These are phyloP conservation scores for Drosophila subquinaria DNA, from an alignment of 2,888 invertebrate genomes.

Conservation along the genomic window DNA sequence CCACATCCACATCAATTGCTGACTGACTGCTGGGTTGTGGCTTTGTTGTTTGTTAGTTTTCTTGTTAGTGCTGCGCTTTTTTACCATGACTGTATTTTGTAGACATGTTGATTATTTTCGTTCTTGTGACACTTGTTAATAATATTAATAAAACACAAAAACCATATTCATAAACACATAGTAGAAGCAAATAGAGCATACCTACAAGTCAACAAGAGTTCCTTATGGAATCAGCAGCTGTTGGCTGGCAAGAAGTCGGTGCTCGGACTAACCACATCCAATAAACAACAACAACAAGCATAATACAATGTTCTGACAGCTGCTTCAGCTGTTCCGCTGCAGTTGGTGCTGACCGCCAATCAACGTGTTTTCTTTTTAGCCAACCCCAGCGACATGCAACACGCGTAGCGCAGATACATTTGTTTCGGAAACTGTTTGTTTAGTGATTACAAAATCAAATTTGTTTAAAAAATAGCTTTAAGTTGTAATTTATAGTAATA, in stretches of 20 bases:
- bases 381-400: background rate
- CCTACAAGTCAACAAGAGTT: constrained; percentile 19
- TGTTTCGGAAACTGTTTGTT: constrained; percentile 59
- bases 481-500: constrained; percentile 79
- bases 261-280: constrained; percentile 14
- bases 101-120: constrained; percentile 62
- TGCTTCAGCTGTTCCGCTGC: background rate
- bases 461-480: constrained; percentile 53
- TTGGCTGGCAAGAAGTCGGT: background rate
- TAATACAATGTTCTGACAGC: constrained; percentile 37
- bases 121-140: constrained; percentile 68
- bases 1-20: constrained; percentile 32
- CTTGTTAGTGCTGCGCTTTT: constrained; percentile 58
- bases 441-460: constrained; percentile 48
- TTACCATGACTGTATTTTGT: constrained; percentile 72
- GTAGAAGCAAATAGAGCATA: constrained; percentile 22
- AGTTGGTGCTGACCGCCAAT: background rate
- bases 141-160: constrained; percentile 34
- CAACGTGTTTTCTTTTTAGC: constrained; percentile 1
- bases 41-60: constrained; percentile 64
- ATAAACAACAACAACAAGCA: constrained; percentile 37
- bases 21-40: constrained; percentile 49
- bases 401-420: constrained; percentile 18
- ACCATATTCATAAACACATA: constrained; percentile 30
- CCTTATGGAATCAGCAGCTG: constrained; percentile 19